phyloP scores from a whole-genome alignment of 2,888 invertebrate species.

The Oscheius sp. region DNA sequence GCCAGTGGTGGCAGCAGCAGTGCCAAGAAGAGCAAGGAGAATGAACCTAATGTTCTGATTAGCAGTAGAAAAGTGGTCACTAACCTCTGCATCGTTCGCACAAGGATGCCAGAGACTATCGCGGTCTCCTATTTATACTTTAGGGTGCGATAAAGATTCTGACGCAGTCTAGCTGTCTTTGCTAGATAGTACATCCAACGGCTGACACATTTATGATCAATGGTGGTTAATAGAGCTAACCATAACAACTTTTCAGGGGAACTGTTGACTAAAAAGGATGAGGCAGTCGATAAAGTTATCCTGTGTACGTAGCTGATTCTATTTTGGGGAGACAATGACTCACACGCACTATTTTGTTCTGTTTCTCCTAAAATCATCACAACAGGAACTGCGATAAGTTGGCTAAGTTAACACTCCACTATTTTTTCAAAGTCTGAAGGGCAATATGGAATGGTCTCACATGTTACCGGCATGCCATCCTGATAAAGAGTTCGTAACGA shows the following conservation, averaged over 20 bases:
- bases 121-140: constrained; percentile 3
- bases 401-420: neutral
- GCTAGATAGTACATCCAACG: neutral
- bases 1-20: constrained; percentile 26
- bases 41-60: neutral
- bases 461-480: no score
- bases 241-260: no score
- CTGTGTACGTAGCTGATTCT: no score
- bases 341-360: no score
- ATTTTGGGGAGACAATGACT: no score
- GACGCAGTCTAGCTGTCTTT: neutral
- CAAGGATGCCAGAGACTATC: constrained; percentile 3
- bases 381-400: no score
- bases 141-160: constrained; percentile 10
- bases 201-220: no score
- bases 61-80: neutral
- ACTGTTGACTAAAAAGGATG: no score
- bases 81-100: constrained; percentile 19
- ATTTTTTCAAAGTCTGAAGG: constrained; percentile 2
- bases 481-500: no score
- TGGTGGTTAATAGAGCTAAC: no score
- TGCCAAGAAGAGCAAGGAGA: constrained; percentile 23
- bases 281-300: no score
- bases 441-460: neutral
- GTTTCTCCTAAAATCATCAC: no score